Conservation (phyloP, 2,888 invertebrate genomes). For the Phania funesta region DNA sequence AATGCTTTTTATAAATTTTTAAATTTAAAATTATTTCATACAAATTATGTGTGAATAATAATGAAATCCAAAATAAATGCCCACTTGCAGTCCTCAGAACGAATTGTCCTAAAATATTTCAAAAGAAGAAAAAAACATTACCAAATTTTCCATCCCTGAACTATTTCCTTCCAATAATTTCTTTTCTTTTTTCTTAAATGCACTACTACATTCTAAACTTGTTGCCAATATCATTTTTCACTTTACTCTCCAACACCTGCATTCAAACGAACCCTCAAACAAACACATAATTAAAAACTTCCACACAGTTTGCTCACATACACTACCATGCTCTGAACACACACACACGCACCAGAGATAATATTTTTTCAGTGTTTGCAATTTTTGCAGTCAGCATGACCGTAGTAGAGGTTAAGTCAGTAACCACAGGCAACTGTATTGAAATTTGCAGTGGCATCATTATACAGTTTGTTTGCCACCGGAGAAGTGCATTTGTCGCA, state of each 20-base stretch:
- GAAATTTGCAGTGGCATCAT: constrained; percentile 62
- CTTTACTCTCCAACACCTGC: constrained; percentile 45
- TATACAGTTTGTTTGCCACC: constrained; percentile 60
- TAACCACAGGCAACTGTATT: constrained; percentile 63
- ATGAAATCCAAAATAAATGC: too few relatives aligned
- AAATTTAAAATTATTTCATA: too few relatives aligned
- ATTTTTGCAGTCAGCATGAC: neutral
- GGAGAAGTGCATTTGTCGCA: constrained; percentile 67
- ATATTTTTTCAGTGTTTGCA: constrained; percentile 2
- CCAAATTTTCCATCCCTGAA: neutral
- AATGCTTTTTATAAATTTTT: too few relatives aligned
- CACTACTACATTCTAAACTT: constrained; percentile 55
- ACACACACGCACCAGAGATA: neutral
- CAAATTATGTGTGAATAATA: too few relatives aligned
- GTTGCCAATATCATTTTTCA: constrained; percentile 68
- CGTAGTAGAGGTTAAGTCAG: constrained; percentile 41
- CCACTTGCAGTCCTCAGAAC: too few relatives aligned
- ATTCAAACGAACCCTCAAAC: neutral
- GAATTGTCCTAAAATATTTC: neutral
- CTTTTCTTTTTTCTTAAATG: neutral
- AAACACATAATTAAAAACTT: neutral
- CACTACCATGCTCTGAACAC: neutral
- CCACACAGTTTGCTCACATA: neutral
- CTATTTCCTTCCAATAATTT: neutral
- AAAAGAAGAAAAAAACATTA: neutral